These are phyloP conservation scores for Notolepis coatsorum DNA, from an alignment of 2,797 vertebrate species.

Conservation along the genomic window DNA sequence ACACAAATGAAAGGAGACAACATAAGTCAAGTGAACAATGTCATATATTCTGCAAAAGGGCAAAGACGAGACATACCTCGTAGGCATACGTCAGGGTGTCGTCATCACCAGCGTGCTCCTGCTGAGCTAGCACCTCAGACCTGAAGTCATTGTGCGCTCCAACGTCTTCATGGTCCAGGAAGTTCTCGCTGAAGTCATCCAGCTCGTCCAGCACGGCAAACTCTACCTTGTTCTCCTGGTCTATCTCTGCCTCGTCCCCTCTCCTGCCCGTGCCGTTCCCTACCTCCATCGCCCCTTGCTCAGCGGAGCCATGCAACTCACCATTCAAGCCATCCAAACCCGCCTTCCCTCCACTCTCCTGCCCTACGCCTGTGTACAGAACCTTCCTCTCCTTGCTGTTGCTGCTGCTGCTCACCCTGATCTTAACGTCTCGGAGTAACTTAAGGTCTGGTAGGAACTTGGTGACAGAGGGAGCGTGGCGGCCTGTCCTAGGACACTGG, in stretches of 20 bases:
- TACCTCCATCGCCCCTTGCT: slow-evolving; percentile 79
- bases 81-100: slow-evolving; percentile 88
- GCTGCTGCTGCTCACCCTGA: slow-evolving; percentile 95
- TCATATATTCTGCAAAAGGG: background rate
- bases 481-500: slow-evolving; percentile 93
- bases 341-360: slow-evolving; percentile 79
- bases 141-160: slow-evolving; percentile 91
- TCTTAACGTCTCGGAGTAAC: slow-evolving; percentile 97
- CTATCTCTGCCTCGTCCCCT: slow-evolving; percentile 87
- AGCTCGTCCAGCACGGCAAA: slow-evolving; percentile 98
- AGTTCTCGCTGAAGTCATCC: slow-evolving; percentile 97
- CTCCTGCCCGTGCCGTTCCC: slow-evolving; percentile 68
- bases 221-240: slow-evolving; percentile 97
- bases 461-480: slow-evolving; percentile 92
- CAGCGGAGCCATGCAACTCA: slow-evolving; percentile 87
- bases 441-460: slow-evolving; percentile 97
- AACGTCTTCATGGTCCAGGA: slow-evolving; percentile 91
- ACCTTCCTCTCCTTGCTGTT: slow-evolving; percentile 97
- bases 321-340: slow-evolving; percentile 87
- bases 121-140: slow-evolving; percentile 93
- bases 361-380: slow-evolving; percentile 91
- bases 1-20: background rate
- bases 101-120: slow-evolving; percentile 92
- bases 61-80: slow-evolving; percentile 86
- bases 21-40: background rate